Evolutionary conservation across 1,140 invertebrate genomes (phyloP).

Genomic region (Drosophila neocordata): DNA sequence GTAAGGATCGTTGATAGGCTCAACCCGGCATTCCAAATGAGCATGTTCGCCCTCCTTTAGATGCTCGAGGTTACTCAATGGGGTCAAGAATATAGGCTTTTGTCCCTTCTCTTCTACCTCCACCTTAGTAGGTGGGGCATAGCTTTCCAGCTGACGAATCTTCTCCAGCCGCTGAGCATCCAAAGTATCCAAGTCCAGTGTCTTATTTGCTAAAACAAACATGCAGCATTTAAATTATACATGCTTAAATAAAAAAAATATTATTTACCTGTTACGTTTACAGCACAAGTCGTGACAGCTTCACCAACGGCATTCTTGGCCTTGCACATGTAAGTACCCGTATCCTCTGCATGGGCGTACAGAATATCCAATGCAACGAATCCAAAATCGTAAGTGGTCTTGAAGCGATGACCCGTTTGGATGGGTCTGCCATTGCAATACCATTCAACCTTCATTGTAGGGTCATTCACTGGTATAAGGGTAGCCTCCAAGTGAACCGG

Average conservation of each 20-base stretch:
- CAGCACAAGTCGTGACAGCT: constrained; percentile 94
- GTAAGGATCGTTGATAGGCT: constrained; percentile 97
- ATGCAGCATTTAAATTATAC: too few species aligned
- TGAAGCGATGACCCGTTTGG: constrained; percentile 94
- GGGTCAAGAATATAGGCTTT: constrained; percentile 93
- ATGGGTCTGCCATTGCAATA: constrained; percentile 95
- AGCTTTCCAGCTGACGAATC: constrained; percentile 93
- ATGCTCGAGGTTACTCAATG: constrained; percentile 92
- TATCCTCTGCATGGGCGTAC: constrained; percentile 98
- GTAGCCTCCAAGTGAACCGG: constrained; percentile 97
- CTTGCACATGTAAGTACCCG: constrained; percentile 96
- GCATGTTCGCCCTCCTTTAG: constrained; percentile 95
- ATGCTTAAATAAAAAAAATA: too few species aligned
- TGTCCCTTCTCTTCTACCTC: constrained; percentile 91
- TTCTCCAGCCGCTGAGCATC: constrained; percentile 94
- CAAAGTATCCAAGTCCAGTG: constrained; percentile 92
- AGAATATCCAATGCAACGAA: constrained; percentile 97
- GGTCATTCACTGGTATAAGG: constrained; percentile 96
- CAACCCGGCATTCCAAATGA: constrained; percentile 97
- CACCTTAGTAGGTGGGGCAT: constrained; percentile 88
- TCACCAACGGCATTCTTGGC: constrained; percentile 96
- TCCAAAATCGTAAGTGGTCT: constrained; percentile 97
- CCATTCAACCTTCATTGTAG: constrained; percentile 98
- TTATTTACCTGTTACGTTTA: constrained; percentile 90
- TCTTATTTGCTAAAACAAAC: constrained; percentile 88